Conservation (phyloP, 2,797 vertebrate species). For the Silurus aristotelis region DNA sequence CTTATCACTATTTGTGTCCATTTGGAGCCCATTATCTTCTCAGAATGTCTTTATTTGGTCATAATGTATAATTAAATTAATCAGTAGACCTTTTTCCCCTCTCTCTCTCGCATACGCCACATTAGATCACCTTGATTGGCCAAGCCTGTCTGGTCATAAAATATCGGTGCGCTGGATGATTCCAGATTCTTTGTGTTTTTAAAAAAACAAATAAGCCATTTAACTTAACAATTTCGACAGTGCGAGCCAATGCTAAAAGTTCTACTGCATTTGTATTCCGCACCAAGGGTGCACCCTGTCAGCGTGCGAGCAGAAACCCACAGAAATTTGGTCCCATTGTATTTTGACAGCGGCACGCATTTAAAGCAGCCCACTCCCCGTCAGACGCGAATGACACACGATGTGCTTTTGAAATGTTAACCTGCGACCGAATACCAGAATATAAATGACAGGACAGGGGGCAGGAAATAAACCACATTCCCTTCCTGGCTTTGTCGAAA, state of each 20-base stretch:
- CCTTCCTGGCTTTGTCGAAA: neutral
- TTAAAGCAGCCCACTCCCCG: conserved; percentile 18
- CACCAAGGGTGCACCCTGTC: neutral
- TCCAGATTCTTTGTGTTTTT: neutral
- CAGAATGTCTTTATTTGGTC: neutral
- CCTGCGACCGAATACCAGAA: neutral
- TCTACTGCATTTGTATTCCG: conserved; percentile 6
- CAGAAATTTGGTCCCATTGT: conserved; percentile 22
- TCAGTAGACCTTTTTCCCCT: neutral
- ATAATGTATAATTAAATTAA: neutral
- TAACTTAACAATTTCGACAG: neutral
- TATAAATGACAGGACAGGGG: conserved; percentile 6
- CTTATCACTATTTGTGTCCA: neutral
- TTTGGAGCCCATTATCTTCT: neutral
- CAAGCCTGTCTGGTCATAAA: neutral
- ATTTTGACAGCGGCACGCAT: conserved; percentile 18
- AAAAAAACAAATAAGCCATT: neutral
- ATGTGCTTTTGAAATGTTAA: conserved; percentile 16
- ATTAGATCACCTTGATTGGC: neutral
- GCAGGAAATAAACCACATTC: conserved; percentile 6
- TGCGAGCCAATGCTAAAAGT: neutral
- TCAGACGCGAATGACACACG: neutral
- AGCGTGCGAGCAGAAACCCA: neutral
- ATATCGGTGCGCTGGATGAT: neutral
- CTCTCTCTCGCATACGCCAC: neutral